Evolutionary conservation across 2,888 invertebrate species (phyloP), one percentile per base, ranked within the genome.

Genomic region (Platycheirus albimanus): DNA sequence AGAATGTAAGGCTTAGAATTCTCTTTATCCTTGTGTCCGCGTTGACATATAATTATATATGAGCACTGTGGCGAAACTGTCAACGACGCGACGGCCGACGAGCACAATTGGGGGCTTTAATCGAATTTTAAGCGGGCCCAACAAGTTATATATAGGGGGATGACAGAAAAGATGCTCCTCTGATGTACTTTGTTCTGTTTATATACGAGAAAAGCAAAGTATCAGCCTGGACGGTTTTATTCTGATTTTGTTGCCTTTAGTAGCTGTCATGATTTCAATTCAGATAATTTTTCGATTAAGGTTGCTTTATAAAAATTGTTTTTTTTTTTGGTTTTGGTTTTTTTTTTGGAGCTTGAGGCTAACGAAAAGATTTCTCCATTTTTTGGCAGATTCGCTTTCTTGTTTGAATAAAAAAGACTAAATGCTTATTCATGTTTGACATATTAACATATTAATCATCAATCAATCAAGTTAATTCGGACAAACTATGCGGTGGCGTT

Each of bases 281-380:
- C 51, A 78, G 83, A 83, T 83, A 78, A 83, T 74, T 78, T 78
- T 83, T 78, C 83, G 83, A 83, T 83, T 83, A 69, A 64, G 78
- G 61, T 45, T 61, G 30, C 43, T 74, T 56, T 69, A 77, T 30
- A 36, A 45, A 33, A n/a, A 33, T 30, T 52, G 3, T 52, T 64
- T 64, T 15, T 47, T 64, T 36, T 17, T 24, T 24, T 45, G 43
- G 24, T 7, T 61, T 61, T 6, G 17, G 2, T 28, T 38, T 28
- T 52, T 11, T 30, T 6, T 20, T 30, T 30, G 11, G 7, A 15
- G 51, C 75, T 67, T 56, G 8, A 51, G 51, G 66, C 45, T 5
- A 52, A 54, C 52, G 45, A 28, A 67, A 72, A 41, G 51, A 10
- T 64, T 15, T 13, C n/a, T 51, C 49, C 1, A 10, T 28, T 30